Percentiles rank a stretch among this genome's conserved stretches.
These are phyloP conservation scores for Australoheros facetus DNA, from an alignment of 2,797 vertebrate species.

Conservation along the genomic window DNA sequence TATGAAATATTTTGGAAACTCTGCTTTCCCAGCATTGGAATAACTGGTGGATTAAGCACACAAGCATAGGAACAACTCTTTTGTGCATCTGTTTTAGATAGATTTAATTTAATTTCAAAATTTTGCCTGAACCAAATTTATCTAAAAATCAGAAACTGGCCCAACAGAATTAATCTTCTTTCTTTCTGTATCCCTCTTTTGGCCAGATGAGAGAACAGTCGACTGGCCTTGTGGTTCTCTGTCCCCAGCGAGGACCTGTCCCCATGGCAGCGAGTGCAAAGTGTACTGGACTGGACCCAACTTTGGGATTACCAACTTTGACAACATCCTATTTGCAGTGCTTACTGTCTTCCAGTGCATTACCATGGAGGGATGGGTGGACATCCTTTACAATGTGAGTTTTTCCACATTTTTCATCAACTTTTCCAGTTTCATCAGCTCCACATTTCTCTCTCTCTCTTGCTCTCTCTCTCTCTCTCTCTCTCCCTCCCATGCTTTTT, in stretches of 20 bases:
- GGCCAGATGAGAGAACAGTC: constrained; percentile 81
- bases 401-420: neutral
- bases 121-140: no score
- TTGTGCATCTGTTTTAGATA: neutral
- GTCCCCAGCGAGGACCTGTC: constrained; percentile 85
- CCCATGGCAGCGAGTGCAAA: constrained; percentile 83
- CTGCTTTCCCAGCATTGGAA: neutral
- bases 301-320: constrained; percentile 97
- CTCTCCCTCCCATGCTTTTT: no score
- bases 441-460: neutral
- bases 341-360: constrained; percentile 99
- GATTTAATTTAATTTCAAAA: neutral
- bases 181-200: constrained; percentile 1
- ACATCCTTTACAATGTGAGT: constrained; percentile 91
- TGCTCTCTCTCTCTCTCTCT: neutral
- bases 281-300: constrained; percentile 95
- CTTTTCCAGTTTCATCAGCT: neutral
- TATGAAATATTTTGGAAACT: neutral
- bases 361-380: constrained; percentile 98
- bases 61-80: neutral
- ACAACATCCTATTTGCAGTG: constrained; percentile 97
- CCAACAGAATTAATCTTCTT: neutral
- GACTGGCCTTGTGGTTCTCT: constrained; percentile 91
- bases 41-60: neutral
- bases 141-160: no score